Evolutionary conservation across 1,140 invertebrate species (phyloP), one percentile per base, ranked within the genome.

Genomic region (Pteromalus puparum): DNA sequence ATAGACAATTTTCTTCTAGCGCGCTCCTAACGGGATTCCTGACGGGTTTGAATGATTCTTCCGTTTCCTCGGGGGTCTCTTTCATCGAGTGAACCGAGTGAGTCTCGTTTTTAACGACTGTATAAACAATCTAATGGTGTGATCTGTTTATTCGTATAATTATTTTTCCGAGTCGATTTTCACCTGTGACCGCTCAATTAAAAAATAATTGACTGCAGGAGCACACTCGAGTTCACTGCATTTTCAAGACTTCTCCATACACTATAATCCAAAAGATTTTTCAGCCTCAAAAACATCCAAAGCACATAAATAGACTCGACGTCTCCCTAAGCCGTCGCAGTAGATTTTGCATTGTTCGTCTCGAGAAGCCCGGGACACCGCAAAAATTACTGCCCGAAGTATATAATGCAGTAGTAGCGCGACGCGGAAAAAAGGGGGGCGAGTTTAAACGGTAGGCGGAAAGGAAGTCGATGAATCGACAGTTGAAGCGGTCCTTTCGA

Each of bases 391-490:
- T n/a, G 21, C 53, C 5, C 2, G 18, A 6, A 61, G 53, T 10
- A 42, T 10, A 42, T 42, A 42, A 42, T 61, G 53, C 18, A 28
- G 74, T 68, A 68, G 24, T 68, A 46, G 81, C n/a, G 30, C 30
- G n/a, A 26, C 73, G 38, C 53, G 42, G 73, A 77, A 70, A 82
- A 73, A 84, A 74, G 30, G 26, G 30, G 34, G 78, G 72, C n/a
- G 82, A 86, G 24, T 30, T 53, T 70, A 74, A 85, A 76, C 81
- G 77, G 72, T 80, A 53, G 81, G 81, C 73, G 80, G 81, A 75
- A 79, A 81, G 78, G 78, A 81, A 79, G 73, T 75, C 81, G 78
- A 46, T 83, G 81, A 83, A 86, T 86, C 65, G 70, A 70, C 81
- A 86, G 81, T 81, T 28, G 72, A 86, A 75, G 70, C 82, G 82